Base-by-base conservation (phyloP, 2,888 invertebrate genomes). In the Sphecodes monilicornis region DNA sequence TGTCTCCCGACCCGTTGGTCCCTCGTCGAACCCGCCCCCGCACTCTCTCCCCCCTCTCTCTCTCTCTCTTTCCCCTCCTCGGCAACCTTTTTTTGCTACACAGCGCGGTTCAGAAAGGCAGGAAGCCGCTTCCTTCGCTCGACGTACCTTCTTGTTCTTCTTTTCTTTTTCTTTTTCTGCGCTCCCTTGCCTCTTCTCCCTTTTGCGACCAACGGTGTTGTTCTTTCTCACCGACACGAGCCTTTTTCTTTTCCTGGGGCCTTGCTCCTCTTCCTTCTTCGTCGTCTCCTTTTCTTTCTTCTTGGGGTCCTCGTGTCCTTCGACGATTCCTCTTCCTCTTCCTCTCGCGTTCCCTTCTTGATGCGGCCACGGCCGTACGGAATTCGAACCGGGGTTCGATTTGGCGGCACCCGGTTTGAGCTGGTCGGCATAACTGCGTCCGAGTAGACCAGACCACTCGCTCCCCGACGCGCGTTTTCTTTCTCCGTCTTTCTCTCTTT, bases 391-490 rank as follows among this genome's bases (percentile, higher is more conserved):
- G 88, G 86, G 88, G 89, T 91, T 90, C 91, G 86, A 88, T 90
- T 91, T 88, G 90, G 90, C 90, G 91, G 89, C 91, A 91, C 90
- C 89, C 93, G 88, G 91, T 92, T 90, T 86, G 91, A 93, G 92
- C 92, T 92, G 93, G 91, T 92, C 93, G 93, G 92, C 93, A 93
- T 94, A 92, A 94, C 94, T 94, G 93, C 93, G 92, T 91, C 90
- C 91, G 91, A 90, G 91, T 90, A 89, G 88, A 32, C 64, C 64
- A 64, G 32, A 91, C 89, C 85, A 81, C 87, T 86, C 88, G 79
- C 90, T 89, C 91, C 89, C 90, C 87, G 86, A 91, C 90, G 90
- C 90, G 90, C 91, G 86, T 75, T 74, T 87, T 84, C 78, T 81
- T 87, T 87, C 86, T 82, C 80, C 85, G 82, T 81, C 85, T 82